Conservation (phyloP, 2,113 vertebrate genomes). For the Acanthochromis polyacanthus region DNA sequence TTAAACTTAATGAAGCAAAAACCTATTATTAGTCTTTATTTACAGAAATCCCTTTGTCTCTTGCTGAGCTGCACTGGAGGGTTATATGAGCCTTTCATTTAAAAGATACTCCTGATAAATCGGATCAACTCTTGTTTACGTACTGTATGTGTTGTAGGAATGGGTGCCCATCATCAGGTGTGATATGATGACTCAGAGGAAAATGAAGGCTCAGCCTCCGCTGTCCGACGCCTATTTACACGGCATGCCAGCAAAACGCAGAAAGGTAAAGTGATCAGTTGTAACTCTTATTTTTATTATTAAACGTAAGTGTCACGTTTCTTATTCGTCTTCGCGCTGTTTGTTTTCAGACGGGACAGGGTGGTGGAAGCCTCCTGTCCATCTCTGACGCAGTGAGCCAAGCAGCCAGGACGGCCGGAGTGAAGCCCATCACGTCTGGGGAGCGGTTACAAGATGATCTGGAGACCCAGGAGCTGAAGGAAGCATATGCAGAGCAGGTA, state of each 20-base stretch:
- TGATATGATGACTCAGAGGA: conserved; percentile 92
- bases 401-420: conserved; percentile 88
- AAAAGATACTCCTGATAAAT: no score
- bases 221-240: conserved; percentile 93
- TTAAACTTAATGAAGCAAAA: no score
- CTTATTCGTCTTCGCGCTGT: background rate
- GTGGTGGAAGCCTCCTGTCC: conserved; percentile 88
- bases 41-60: no score
- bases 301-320: accelerated
- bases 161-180: conserved; percentile 95
- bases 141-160: conserved; percentile 80
- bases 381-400: conserved; percentile 92
- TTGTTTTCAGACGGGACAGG: conserved; percentile 88
- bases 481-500: conserved; percentile 92
- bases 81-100: no score
- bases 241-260: conserved; percentile 94
- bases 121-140: background rate
- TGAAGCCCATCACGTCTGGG: conserved; percentile 85
- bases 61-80: no score
- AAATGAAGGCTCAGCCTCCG: conserved; percentile 93
- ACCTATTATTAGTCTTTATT: no score
- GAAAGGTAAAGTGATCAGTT: conserved; percentile 85
- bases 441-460: conserved; percentile 88
- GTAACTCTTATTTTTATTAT: background rate
- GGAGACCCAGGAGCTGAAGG: conserved; percentile 87